Evolutionary conservation across 2,113 vertebrate species (phyloP), one percentile per base, ranked within the genome.

Genomic region (Tricholaema leucomelas): DNA sequence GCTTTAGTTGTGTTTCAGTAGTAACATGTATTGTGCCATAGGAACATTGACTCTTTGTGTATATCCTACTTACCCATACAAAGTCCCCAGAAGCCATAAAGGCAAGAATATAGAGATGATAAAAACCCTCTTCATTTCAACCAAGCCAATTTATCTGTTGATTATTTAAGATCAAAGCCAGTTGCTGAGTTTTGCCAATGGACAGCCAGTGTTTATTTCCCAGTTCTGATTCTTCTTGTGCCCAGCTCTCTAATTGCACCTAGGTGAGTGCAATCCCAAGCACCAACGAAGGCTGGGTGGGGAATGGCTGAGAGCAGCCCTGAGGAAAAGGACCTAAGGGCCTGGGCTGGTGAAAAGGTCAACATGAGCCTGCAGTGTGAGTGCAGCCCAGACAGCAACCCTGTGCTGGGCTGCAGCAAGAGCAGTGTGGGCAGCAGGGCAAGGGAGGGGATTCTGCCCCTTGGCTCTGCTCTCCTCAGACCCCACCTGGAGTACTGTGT

Each of bases 191-290:
- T 89, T 58, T 69, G 5, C 20, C 48, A 77, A 33, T 6, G 70
- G 28, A 21, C 4, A 44, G 4, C 0, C 17, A 19, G 4, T 6
- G 1, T 52, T 90, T 69, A 35, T 79, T 67, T 69, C 30, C 30
- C 18, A 75, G 20, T 42, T 69, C 19, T 28, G 8, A 61, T 15
- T 73, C 15, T 59, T 54, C 30, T 65, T 52, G 8, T 60, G 14
- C 44, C 23, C 56, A 25, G 0, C 25, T 67, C 5, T 5, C 16
- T n/a, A n/a, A n/a, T n/a, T n/a, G n/a, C n/a, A n/a, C n/a, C n/a
- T n/a, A n/a, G n/a, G n/a, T n/a, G n/a, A n/a, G n/a, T n/a, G n/a
- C n/a, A n/a, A n/a, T n/a, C n/a, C n/a, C n/a, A n/a, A n/a, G n/a
- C n/a, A n/a, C n/a, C n/a, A n/a, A n/a, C n/a, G n/a, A n/a, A n/a